A percentile compares a stretch with the other conserved stretches of the same genome.
These are phyloP conservation scores for Limosa lapponica DNA, from an alignment of 2,797 vertebrate species.

Conservation along the genomic window DNA sequence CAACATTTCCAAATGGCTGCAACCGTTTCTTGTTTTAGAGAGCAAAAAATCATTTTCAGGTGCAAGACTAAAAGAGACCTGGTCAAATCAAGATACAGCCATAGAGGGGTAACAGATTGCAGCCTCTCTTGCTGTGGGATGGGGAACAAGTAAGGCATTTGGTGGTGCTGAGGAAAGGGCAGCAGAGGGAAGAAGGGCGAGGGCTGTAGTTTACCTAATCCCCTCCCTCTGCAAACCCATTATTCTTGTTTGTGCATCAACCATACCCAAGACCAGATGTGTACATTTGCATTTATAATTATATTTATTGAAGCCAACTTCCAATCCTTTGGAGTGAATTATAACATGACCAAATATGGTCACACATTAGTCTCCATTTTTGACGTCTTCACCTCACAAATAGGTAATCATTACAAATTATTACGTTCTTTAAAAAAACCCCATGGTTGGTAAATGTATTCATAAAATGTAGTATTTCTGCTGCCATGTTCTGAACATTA, in stretches of 20 bases:
- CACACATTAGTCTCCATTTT: not conserved
- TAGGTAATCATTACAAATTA: not conserved
- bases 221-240: not conserved
- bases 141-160: not conserved
- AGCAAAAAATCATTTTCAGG: not conserved
- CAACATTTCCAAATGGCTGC: not conserved
- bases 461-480: not conserved
- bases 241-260: not conserved
- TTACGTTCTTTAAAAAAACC: not conserved
- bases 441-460: not conserved
- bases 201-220: not conserved
- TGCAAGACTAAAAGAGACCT: not conserved
- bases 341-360: not conserved
- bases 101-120: not conserved
- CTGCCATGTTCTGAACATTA: not conserved
- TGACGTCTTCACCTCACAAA: not conserved
- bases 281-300: not conserved
- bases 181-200: not conserved
- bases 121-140: not conserved
- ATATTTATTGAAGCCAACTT: not conserved
- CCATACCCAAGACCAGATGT: not conserved
- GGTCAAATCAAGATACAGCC: not conserved
- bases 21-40: not conserved
- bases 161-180: not conserved
- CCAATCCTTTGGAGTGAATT: not conserved